Base-by-base conservation (phyloP, 2,113 vertebrate species). In the Lagopus muta region DNA sequence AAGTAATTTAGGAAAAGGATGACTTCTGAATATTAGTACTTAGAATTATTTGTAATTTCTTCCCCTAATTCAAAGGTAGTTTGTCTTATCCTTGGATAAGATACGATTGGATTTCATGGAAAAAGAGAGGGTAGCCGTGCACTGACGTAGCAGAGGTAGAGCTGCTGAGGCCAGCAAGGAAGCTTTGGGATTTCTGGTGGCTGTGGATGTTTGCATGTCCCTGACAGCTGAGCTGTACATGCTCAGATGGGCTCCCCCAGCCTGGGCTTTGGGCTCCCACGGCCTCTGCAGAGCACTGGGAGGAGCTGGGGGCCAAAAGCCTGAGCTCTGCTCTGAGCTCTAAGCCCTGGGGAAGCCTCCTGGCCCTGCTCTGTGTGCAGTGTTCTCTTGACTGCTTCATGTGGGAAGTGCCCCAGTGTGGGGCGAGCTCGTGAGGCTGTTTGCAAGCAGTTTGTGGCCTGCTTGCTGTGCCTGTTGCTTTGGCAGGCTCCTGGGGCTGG, bases 371-470 rank as follows among this genome's bases (percentile, higher is more conserved):
- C 43, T 32, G 2, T 3, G 34, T 2, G 10, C 32, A 7, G 27
- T 7, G 57, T 22, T n/a, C 20, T 3, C 14, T 1, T 7, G 8
- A 4, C 5, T 4, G 60, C 13, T 13, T 25, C 52, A 4, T 0
- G 1, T 22, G 34, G 54, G 45, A 42, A 7, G 5, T 22, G 42
- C 14, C 11, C 28, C 7, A 10, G 34, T 0, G 6, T 5, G 32
- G 64, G 57, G 32, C 10, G 25, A 52, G 47, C 45, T 67, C 9
- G 5, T 2, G 69, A 24, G 42, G 55, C 21, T 0, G 13, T 65
- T 22, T 13, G 36, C 27, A 5, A 7, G 32, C 57, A 8, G 19
- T 7, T 25, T 13, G 15, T 5, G 3, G 25, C 11, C 5, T 13
- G 48, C 24, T 38, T 4, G 57, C 13, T 7, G 14, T 1, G 45